Evolutionary conservation across 2,888 invertebrate species (phyloP).

Genomic region (Mythimna ferrago): DNA sequence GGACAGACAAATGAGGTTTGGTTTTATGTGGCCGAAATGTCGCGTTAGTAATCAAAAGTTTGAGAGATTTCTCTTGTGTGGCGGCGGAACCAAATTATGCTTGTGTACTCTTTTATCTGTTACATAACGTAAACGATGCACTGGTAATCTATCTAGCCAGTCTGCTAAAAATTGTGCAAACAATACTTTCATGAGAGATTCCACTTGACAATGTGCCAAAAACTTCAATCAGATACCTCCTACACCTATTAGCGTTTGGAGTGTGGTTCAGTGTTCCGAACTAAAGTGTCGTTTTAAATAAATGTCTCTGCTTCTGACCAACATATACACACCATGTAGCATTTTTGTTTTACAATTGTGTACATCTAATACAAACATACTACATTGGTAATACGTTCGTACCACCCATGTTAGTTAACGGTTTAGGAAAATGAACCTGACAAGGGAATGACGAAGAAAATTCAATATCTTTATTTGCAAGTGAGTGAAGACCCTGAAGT

Average conservation of each 20-base stretch:
- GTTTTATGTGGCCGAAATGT: background rate
- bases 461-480: slow-evolving; percentile 11
- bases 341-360: slow-evolving; percentile 37
- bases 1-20: background rate
- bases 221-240: slow-evolving; percentile 18
- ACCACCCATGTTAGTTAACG: slow-evolving; percentile 17
- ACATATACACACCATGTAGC: slow-evolving; percentile 22
- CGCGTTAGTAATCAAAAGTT: background rate
- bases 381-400: slow-evolving; percentile 22
- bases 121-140: slow-evolving; percentile 5
- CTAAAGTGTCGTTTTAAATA: slow-evolving; percentile 9
- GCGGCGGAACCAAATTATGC: background rate
- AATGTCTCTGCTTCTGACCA: slow-evolving; percentile 4
- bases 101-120: background rate
- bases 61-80: background rate
- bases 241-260: background rate
- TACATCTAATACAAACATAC: slow-evolving; percentile 36
- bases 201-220: slow-evolving; percentile 45
- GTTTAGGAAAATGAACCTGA: background rate
- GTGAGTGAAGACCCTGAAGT: slow-evolving; percentile 32
- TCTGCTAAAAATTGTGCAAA: slow-evolving; percentile 29
- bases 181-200: slow-evolving; percentile 20
- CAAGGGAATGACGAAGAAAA: slow-evolving; percentile 2
- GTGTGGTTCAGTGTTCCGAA: background rate
- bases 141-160: slow-evolving; percentile 1